A percentile compares a stretch with the other conserved stretches of the same genome.
These are phyloP conservation scores for Anarsia innoxiella DNA, from an alignment of 2,888 invertebrate species.

Conservation along the genomic window DNA sequence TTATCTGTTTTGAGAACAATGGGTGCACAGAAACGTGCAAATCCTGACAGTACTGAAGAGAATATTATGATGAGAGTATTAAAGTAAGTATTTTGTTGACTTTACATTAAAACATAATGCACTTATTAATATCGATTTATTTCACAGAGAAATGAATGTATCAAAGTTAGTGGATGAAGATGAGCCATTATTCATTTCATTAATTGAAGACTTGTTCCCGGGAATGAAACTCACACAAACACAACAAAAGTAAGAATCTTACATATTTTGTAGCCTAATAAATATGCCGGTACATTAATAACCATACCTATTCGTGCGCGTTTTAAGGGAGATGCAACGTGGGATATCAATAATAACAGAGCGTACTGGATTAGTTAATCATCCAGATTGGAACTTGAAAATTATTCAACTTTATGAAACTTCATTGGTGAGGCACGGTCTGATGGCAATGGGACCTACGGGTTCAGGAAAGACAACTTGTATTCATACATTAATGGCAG, in stretches of 20 bases:
- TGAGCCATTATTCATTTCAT: slow-evolving; percentile 88
- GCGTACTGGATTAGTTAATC: slow-evolving; percentile 82
- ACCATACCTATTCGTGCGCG: too few relatives aligned
- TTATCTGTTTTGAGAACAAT: slow-evolving; percentile 86
- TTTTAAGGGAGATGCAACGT: slow-evolving; percentile 82
- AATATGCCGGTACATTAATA: too few relatives aligned
- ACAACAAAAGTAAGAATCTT: too few relatives aligned
- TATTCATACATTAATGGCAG: slow-evolving; percentile 84
- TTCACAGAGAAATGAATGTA: slow-evolving; percentile 92
- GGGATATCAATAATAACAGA: slow-evolving; percentile 79
- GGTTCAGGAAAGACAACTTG: slow-evolving; percentile 91
- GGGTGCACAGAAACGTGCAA: slow-evolving; percentile 85
- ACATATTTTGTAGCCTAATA: too few relatives aligned
- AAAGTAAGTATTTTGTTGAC: slow-evolving; percentile 53
- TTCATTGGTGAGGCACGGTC: slow-evolving; percentile 88
- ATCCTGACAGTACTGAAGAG: slow-evolving; percentile 89
- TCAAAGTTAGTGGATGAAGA: slow-evolving; percentile 96
- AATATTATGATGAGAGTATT: slow-evolving; percentile 93
- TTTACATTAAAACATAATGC: too few relatives aligned
- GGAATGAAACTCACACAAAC: slow-evolving; percentile 85
- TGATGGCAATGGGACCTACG: slow-evolving; percentile 93
- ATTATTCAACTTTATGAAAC: slow-evolving; percentile 90
- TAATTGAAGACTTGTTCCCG: slow-evolving; percentile 93
- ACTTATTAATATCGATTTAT: too few relatives aligned
- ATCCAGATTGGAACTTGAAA: slow-evolving; percentile 91